Evolutionary conservation across 2,888 invertebrate species (phyloP), one percentile per base, ranked within the genome.

Genomic region (Sepiola atlantica): DNA sequence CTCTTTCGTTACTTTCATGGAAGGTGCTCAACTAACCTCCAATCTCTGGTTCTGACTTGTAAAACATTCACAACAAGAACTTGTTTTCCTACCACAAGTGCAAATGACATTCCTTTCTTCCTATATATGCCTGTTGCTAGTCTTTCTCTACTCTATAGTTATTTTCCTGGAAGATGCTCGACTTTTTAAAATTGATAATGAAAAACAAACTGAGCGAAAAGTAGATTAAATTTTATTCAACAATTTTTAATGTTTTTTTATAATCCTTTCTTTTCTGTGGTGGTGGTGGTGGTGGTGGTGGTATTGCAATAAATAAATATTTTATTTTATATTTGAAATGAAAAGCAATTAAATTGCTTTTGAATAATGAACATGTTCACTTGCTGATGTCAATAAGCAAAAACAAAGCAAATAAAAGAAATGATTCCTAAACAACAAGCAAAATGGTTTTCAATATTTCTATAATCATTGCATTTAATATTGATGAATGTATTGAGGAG

Each of bases 241-340:
- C n/a, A 16, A 77, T 4, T 45, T 4, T 45, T 3, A 6, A 77
- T 77, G n/a, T n/a, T 14, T 77, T 77, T 14, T 77, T n/a, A 77
- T 14, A 12, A 77, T 32, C 2, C 16, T 16, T n/a, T 32, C 16
- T 8, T 32, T n/a, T 77, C n/a, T 32, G 16, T 77, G 12, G 12
- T 16, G n/a, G n/a, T 77, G 45, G 28, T 24, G 90, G 24, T 28
- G 90, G 90, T 24, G 90, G 90, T 77, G 90, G 90, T 6, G 90
- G 90, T 77, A 32, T 77, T 77, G 77, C n/a, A 77, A 77, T n/a
- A 61, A 77, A n/a, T n/a, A 77, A n/a, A n/a, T 77, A 77, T n/a
- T 77, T 77, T 77, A 32, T 77, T 77, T 77, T 77, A 16, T 77
- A 2, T n/a, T 77, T 77, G 10, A n/a, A 77, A n/a, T 77, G 32